Conservation (phyloP, 2,113 vertebrate genomes). For the Eupsittula cactorum region DNA sequence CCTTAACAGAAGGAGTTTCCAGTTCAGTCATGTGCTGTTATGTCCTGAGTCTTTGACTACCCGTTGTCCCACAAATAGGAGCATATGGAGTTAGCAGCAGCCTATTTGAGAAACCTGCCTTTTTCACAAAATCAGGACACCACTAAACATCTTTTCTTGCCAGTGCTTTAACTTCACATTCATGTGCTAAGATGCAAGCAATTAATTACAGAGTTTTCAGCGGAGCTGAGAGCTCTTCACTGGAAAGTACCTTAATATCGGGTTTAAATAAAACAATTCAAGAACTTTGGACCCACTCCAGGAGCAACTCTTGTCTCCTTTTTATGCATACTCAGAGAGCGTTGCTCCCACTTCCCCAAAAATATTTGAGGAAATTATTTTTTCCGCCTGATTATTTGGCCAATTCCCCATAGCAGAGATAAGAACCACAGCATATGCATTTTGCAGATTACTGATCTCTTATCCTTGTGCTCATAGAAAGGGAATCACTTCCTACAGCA, state of each 20-base stretch:
- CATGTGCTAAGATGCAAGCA: neutral
- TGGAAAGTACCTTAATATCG: neutral
- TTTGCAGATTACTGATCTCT: constrained; percentile 28
- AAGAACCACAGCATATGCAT: constrained; percentile 2
- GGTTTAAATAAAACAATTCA: constrained; percentile 44
- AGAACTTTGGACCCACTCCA: constrained; percentile 8
- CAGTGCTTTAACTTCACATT: neutral
- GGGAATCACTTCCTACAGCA: neutral
- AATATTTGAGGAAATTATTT: constrained; percentile 6
- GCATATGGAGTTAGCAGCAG: neutral
- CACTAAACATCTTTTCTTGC: neutral
- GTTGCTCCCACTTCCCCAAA: neutral
- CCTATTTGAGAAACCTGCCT: neutral
- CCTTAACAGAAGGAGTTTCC: neutral
- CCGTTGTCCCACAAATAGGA: neutral
- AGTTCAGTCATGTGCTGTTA: neutral
- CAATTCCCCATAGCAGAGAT: constrained; percentile 33
- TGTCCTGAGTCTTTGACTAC: neutral
- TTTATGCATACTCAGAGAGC: neutral
- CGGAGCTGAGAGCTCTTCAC: neutral
- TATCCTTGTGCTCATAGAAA: neutral
- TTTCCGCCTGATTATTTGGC: constrained; percentile 37
- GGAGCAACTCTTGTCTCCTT: neutral
- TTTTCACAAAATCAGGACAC: neutral
- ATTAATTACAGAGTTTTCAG: constrained; percentile 50